Evolutionary conservation across 2,797 vertebrate genomes (phyloP).

Genomic region (Enteromius afrohamiltoni): DNA sequence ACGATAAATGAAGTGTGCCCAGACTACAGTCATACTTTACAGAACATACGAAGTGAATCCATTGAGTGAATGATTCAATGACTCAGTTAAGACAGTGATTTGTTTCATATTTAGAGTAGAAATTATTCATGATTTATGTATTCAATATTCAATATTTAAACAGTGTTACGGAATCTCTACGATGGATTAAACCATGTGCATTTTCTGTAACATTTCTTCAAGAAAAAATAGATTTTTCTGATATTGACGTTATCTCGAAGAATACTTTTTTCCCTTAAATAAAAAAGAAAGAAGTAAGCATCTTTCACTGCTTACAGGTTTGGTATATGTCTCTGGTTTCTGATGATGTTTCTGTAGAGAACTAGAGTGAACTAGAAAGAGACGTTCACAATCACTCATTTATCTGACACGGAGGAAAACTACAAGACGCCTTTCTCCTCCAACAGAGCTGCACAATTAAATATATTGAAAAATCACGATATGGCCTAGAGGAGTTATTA

Average conservation of each 20-base stretch:
- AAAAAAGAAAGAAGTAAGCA: neutral
- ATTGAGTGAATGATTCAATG: neutral
- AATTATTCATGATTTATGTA: neutral
- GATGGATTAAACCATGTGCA: neutral
- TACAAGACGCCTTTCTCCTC: neutral
- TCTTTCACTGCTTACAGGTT: neutral
- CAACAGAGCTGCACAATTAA: neutral
- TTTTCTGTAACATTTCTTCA: neutral
- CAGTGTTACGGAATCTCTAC: neutral
- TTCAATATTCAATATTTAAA: neutral
- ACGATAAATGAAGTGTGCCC: no score
- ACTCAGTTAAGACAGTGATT: neutral
- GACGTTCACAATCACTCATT: neutral
- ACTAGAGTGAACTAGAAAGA: neutral
- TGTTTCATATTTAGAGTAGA: neutral
- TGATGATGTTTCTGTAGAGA: neutral
- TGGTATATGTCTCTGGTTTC: neutral
- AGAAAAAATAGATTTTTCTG: neutral
- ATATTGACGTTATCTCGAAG: neutral
- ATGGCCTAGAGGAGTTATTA: neutral
- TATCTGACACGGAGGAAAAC: neutral
- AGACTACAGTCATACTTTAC: neutral
- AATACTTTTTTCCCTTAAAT: neutral
- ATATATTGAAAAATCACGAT: neutral
- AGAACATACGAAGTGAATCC: neutral